Base-by-base conservation (phyloP, 2,797 vertebrate genomes). In the Gymnocypris eckloni region DNA sequence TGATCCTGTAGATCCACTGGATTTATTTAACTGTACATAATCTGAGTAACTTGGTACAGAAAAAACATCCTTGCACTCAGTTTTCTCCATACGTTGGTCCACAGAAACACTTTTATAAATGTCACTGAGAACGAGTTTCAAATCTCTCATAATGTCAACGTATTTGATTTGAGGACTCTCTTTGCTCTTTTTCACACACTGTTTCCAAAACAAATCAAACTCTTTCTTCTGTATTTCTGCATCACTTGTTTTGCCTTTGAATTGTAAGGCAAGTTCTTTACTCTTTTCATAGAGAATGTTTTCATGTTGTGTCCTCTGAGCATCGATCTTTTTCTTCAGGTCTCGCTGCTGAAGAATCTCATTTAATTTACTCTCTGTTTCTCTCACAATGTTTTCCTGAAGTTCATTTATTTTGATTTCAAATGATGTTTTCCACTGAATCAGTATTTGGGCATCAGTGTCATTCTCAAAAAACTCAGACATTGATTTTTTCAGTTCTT, bases 401-500 rank as follows among this genome's bases (percentile, higher is more conserved):
- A 50, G 48, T 15, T 50, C 48, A 1, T 50, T 69, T 79, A 94
- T 28, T 25, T 91, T 93, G 59, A 16, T 7, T 70, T 91, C 86
- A 1, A 81, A 94, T 39, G 2, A 82, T 50, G 0, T 0, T 88
- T 88, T 93, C 94, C 94, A 95, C 28, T 94, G 93, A 61, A 90
- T 2, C 22, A 94, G 5, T 6, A 89, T 91, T 54, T 94, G 91
- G 5, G 0, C 0, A 1, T 94, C 91, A 70, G 6, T 48, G 13
- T 92, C 89, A 45, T 94, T 92, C 9, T 37, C 76, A 86, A 95
- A 94, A 86, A 89, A 93, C 6, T 78, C 87, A 13, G 91, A 88
- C 81, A 94, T 25, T 0, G 90, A 83, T 84, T 90, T 71, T 1
- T 20, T 43, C 25, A 96, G 84, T 4, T n/a, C 20, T 12, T 86